A percentile compares a stretch with the other conserved stretches of the same genome.
Conservation (phyloP, 1,140 invertebrate species). For the Hypothenemus hampei region DNA sequence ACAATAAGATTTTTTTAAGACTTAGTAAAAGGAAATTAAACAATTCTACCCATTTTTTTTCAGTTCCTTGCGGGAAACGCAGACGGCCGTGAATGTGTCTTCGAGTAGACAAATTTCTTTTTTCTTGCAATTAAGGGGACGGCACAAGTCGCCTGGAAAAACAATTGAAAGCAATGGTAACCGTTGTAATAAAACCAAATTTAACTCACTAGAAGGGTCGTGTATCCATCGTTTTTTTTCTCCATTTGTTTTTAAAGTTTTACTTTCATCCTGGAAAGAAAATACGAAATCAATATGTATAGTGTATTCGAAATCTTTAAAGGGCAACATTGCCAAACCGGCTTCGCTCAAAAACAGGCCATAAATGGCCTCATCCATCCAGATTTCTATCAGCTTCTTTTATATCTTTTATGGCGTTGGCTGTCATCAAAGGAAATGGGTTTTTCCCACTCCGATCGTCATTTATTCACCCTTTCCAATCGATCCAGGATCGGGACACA, state of each 20-base stretch:
- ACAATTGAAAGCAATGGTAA: not conserved
- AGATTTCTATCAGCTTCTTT: no score
- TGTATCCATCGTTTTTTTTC: slow-evolving; percentile 71
- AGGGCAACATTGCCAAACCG: no score
- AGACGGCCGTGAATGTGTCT: slow-evolving; percentile 80
- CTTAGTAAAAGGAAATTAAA: not conserved
- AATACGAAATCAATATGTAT: no score
- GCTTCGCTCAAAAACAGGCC: no score
- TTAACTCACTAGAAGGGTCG: slow-evolving; percentile 70
- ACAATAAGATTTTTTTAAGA: not conserved
- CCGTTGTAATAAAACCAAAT: no score
- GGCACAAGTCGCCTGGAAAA: slow-evolving; percentile 74
- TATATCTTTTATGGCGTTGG: no score
- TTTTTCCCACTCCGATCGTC: no score
- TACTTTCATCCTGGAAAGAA: slow-evolving; percentile 43
- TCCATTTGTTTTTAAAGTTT: slow-evolving; percentile 49
- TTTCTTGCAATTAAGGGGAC: slow-evolving; percentile 80
- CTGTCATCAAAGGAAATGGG: no score
- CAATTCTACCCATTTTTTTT: slow-evolving; percentile 70
- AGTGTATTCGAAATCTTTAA: no score
- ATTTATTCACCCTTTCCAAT: no score
- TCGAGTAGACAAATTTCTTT: slow-evolving; percentile 82
- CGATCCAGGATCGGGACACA: no score
- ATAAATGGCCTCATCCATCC: no score
- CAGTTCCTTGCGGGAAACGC: slow-evolving; percentile 79